Conservation (phyloP, 2,113 vertebrate species). For the Paradisaea rubra region DNA sequence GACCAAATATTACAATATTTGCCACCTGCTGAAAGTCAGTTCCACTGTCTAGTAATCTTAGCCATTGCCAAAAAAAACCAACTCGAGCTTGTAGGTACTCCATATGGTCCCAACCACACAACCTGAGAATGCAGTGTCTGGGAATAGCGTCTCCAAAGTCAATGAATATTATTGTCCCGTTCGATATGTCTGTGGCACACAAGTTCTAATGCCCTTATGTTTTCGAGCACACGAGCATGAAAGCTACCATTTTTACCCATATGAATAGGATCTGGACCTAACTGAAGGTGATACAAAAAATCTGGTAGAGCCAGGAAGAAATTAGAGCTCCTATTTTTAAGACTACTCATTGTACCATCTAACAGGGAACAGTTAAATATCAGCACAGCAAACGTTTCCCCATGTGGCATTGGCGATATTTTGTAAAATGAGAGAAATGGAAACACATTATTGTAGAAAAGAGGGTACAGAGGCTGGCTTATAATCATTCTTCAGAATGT, state of each 20-base stretch:
- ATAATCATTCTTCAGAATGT: not conserved
- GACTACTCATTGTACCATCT: not conserved
- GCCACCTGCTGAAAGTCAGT: not conserved
- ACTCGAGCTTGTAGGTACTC: not conserved
- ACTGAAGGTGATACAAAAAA: not conserved
- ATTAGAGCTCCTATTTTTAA: not conserved
- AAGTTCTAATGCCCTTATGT: not conserved
- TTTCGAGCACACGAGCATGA: not conserved
- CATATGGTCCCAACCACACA: not conserved
- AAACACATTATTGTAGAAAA: not conserved
- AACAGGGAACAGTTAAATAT: not conserved
- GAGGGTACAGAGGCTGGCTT: not conserved
- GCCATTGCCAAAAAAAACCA: not conserved
- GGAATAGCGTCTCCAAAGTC: not conserved
- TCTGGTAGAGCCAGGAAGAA: not conserved
- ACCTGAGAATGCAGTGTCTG: not conserved
- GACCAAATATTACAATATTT: not conserved
- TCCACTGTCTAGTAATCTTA: not conserved
- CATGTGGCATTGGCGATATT: rapidly evolving
- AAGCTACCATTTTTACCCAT: not conserved
- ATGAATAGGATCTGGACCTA: not conserved
- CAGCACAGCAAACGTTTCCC: not conserved
- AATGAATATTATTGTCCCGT: not conserved
- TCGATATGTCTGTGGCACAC: not conserved
- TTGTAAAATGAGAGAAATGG: not conserved